Conservation (phyloP, 1,140 invertebrate species). For the Drosophila miranda region DNA sequence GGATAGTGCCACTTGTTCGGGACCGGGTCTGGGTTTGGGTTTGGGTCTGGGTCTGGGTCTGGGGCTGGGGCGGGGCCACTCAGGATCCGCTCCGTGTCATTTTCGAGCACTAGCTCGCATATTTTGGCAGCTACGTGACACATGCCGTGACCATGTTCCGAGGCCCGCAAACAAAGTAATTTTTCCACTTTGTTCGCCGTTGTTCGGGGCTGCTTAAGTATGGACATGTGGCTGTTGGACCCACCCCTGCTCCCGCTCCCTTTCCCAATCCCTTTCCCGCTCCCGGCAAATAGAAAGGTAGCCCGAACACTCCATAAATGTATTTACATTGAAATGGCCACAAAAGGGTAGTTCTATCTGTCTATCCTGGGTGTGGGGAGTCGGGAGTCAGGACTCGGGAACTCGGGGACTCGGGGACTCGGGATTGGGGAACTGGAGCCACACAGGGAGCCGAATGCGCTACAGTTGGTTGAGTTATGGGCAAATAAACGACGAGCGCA, state of each 20-base stretch:
- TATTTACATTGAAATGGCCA: slow-evolving; percentile 56
- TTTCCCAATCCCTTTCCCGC: not conserved
- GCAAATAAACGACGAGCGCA: slow-evolving; percentile 44
- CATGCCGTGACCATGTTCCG: slow-evolving; percentile 54
- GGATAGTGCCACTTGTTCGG: slow-evolving; percentile 24
- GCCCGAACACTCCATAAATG: slow-evolving; percentile 28
- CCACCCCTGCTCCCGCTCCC: slow-evolving; percentile 20
- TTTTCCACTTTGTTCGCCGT: slow-evolving; percentile 39
- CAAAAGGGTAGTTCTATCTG: slow-evolving; percentile 54
- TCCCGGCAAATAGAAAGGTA: slow-evolving; percentile 57
- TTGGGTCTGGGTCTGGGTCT: not conserved
- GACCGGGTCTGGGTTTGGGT: not conserved
- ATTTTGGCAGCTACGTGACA: slow-evolving; percentile 72
- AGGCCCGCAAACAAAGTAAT: slow-evolving; percentile 65
- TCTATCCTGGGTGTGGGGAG: slow-evolving; percentile 4
- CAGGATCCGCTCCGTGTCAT: slow-evolving; percentile 35
- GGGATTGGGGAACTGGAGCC: not conserved
- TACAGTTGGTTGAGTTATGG: slow-evolving; percentile 55
- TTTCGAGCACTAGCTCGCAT: slow-evolving; percentile 64
- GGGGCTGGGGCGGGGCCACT: no score
- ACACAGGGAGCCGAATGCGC: slow-evolving; percentile 44
- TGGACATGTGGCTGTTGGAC: slow-evolving; percentile 53
- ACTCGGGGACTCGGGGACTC: no score
- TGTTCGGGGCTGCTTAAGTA: slow-evolving; percentile 60
- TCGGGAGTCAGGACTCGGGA: no score